Evolutionary conservation across 2,113 vertebrate species (phyloP), one percentile per base, ranked within the genome.

Genomic region (Xenus cinereus): DNA sequence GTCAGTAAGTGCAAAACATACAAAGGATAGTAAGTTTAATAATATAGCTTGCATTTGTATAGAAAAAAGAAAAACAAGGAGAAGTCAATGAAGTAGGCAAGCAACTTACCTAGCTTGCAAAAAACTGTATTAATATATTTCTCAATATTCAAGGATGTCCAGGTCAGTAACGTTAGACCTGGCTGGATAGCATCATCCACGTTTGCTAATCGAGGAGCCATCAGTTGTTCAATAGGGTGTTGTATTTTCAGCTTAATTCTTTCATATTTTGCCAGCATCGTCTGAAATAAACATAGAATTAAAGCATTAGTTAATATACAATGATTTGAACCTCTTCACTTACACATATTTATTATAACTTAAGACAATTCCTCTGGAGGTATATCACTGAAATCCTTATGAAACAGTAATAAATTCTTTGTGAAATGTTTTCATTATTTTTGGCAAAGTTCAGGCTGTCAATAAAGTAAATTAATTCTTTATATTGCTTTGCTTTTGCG

Each of bases 91-190:
- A 80, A 84, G 24, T 20, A 76, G 22, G 6, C 28, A 84, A 78
- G 4, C 3, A 22, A 94, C 98, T 98, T 97, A 99, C 99, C 98
- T 46, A 99, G 97, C 68, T 98, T 98, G 60, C 96, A 89, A 89
- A 98, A 98, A 69, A 99, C 97, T 6, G 60, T 91, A 87, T 97
- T 94, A 45, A 99, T 96, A 88, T 99, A 99, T 24, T 97, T 98
- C 67, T 99, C 98, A 81, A 99, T 99, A 95, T 99, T 99, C 89
- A 99, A 91, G 16, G 99, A 99, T 12, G 98, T 98, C 99, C 99
- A 99, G 87, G 97, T 99, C 60, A 99, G 96, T 14, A 97, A 97
- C 11, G 97, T 98, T 87, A 99, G 92, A 59, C 99, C 99, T 5
- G 99, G 99, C 48, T 98, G 98, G 32, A 99, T 98, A 28, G 98